Base-by-base conservation (phyloP, 1,140 invertebrate genomes). In the Bathynomus jamesi region DNA sequence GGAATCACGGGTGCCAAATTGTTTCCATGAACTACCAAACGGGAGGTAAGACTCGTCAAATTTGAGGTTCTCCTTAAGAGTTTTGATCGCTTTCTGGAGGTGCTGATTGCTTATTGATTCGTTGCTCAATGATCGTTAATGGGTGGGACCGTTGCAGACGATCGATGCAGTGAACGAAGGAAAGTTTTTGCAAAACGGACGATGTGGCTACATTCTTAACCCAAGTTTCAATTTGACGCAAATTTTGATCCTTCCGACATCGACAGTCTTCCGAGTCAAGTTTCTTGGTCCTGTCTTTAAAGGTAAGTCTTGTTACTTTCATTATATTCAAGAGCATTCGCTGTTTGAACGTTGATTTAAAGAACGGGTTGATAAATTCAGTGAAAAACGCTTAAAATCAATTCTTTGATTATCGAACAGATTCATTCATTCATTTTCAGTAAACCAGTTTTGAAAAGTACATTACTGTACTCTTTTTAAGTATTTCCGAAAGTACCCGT, bases 11-110 rank as follows among this genome's bases (percentile, higher is more conserved):
- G 0, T 93, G 90, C 62, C 96, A 99, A 82, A 96, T 99, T 94
- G 92, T 96, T 0, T 95, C 96, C 0, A 82, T 99, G 0, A 99
- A 99, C 83, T 99, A 97, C 83, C 97, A 99, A 84, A 98, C 96
- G 0, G 90, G 94, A 28, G 87, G 87, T 84, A 81, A 77, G 27
- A n/a, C 7, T 61, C 21, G 60, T 24, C 27, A 7, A 24, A 11
- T 5, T 25, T 25, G 7, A 10, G 27, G 60, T 61, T 25, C 27
- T 4, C n/a, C 11, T 61, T 27, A 31, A 27, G 63, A n/a, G 17
- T 67, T 53, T 65, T 0, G 24, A n/a, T 10, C 30, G 11, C n/a
- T 1, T 3, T 65, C 30, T 24, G 5, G 24, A n/a, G 2, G 28
- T 40, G 7, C 21, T 53, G 2, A 53, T 53, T 53, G 13, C 21